Conservation (phyloP, 2,797 vertebrate genomes). For the Karalla daura region DNA sequence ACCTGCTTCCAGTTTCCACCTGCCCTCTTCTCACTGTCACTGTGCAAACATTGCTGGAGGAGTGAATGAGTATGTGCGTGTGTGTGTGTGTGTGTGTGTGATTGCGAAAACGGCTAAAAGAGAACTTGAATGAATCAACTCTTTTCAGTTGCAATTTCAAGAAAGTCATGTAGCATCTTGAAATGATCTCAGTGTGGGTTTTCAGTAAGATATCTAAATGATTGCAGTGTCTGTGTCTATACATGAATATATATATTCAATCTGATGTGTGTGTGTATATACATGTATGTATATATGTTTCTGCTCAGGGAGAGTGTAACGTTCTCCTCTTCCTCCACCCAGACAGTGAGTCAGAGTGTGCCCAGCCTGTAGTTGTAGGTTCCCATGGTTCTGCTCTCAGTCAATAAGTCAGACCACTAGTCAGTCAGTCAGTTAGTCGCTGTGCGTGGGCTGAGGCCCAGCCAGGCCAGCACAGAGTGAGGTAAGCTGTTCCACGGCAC, state of each 20-base stretch:
- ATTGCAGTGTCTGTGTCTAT: slow-evolving; percentile 24
- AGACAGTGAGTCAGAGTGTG: slow-evolving; percentile 82
- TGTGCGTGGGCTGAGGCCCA: slow-evolving; percentile 70
- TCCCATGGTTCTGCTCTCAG: slow-evolving; percentile 67
- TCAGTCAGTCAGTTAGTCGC: slow-evolving; percentile 42
- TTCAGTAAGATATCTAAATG: slow-evolving; percentile 4
- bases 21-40: slow-evolving; percentile 63
- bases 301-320: slow-evolving; percentile 48
- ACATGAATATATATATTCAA: too few species aligned
- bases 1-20: slow-evolving; percentile 81
- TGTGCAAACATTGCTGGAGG: slow-evolving; percentile 68
- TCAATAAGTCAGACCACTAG: slow-evolving; percentile 62
- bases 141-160: slow-evolving; percentile 37
- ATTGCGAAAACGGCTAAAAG: slow-evolving; percentile 10
- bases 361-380: slow-evolving; percentile 58
- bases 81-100: not conserved
- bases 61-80: slow-evolving; percentile 10
- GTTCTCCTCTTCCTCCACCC: slow-evolving; percentile 51
- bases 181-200: slow-evolving; percentile 24
- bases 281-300: too few species aligned
- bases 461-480: slow-evolving; percentile 64
- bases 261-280: too few species aligned
- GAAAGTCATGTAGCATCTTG: slow-evolving; percentile 2
- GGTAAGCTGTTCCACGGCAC: slow-evolving; percentile 76
- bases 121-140: slow-evolving; percentile 19